These are phyloP conservation scores for Anthopleura sola DNA, from an alignment of 64 coral and sea anemone genomes.

Conservation along the genomic window DNA sequence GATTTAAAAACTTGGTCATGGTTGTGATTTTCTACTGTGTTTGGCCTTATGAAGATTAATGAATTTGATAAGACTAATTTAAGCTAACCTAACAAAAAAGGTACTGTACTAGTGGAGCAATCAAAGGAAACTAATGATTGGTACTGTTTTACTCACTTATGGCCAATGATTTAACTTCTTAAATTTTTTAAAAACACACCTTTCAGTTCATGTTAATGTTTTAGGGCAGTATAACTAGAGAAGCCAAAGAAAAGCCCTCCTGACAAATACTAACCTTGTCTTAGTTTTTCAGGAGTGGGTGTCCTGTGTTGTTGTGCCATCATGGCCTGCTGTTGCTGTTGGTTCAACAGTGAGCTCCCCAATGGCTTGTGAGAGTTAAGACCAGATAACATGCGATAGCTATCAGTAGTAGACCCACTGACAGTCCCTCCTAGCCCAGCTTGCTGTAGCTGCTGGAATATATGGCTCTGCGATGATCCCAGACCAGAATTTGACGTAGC, in stretches of 20 bases:
- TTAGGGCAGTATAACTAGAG: too few relatives aligned
- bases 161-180: too few relatives aligned
- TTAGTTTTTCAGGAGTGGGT: slow-evolving; percentile 3
- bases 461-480: slow-evolving; percentile 58
- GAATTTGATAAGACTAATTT: too few relatives aligned
- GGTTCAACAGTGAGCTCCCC: slow-evolving; percentile 63
- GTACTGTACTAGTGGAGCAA: too few relatives aligned
- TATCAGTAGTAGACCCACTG: slow-evolving; percentile 57
- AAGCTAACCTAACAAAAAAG: too few relatives aligned
- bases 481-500: slow-evolving; percentile 35
- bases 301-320: slow-evolving; percentile 22
- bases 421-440: slow-evolving; percentile 52
- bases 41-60: too few relatives aligned
- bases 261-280: not conserved
- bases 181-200: too few relatives aligned
- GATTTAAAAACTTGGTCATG: too few relatives aligned
- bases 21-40: too few relatives aligned
- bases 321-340: slow-evolving; percentile 35
- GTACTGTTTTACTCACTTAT: too few relatives aligned
- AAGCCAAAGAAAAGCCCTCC: not conserved
- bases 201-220: too few relatives aligned
- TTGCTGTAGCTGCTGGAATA: slow-evolving; percentile 77
- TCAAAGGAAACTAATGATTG: too few relatives aligned
- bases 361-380: slow-evolving; percentile 69
- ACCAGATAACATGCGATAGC: slow-evolving; percentile 63